Percentiles rank a stretch among this genome's conserved stretches.
Evolutionary conservation across 2,888 invertebrate species (phyloP).

Genomic region (Orchesella flavescens): DNA sequence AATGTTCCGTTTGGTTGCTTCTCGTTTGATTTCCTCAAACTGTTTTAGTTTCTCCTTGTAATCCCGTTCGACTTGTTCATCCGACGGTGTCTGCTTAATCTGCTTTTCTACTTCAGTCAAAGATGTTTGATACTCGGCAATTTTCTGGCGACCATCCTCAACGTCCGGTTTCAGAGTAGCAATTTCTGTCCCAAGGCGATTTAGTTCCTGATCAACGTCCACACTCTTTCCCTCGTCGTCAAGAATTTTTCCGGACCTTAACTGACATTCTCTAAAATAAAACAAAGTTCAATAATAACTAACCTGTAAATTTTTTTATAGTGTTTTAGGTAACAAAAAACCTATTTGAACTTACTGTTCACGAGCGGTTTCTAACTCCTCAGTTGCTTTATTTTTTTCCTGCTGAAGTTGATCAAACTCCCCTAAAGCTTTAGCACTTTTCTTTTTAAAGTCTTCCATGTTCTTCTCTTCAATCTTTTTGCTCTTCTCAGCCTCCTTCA

Average conservation of each 20-base stretch:
- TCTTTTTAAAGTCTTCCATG: conserved; percentile 77
- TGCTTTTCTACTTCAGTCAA: conserved; percentile 35
- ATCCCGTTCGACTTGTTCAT: conserved; percentile 65
- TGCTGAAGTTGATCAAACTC: conserved; percentile 78
- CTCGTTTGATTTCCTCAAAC: conserved; percentile 50
- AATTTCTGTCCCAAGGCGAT: conserved; percentile 60
- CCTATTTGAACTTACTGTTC: conserved; percentile 65
- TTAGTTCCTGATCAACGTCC: conserved; percentile 55
- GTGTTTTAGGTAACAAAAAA: no score
- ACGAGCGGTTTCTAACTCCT: conserved; percentile 55
- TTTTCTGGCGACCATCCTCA: conserved; percentile 53
- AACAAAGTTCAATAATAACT: no score
- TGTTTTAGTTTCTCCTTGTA: conserved; percentile 47
- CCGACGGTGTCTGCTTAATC: conserved; percentile 62
- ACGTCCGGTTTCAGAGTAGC: conserved; percentile 63
- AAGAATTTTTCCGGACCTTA: conserved; percentile 55
- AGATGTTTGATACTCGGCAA: conserved; percentile 47
- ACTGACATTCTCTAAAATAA: conserved; percentile 51
- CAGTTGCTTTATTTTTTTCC: conserved; percentile 78
- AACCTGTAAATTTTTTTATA: no score
- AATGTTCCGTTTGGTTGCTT: conserved; percentile 51
- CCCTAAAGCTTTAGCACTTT: conserved; percentile 76
- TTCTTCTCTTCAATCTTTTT: conserved; percentile 82
- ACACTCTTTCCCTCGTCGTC: conserved; percentile 57
- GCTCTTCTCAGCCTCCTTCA: conserved; percentile 80